Conservation (phyloP, 1,140 invertebrate species). For the Heliconius eleuchia region DNA sequence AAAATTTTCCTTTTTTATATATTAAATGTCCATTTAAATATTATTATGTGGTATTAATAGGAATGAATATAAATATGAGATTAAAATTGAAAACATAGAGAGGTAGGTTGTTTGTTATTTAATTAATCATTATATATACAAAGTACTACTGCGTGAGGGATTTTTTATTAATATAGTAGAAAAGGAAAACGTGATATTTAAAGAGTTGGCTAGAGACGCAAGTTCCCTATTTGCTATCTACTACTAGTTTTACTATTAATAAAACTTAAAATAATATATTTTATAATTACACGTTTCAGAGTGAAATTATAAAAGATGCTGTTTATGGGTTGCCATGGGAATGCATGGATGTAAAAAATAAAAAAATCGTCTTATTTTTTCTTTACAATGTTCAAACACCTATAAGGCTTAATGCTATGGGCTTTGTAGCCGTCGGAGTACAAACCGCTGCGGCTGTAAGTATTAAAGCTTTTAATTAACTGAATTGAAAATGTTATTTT, state of each 20-base stretch:
- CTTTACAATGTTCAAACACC: conserved; percentile 36
- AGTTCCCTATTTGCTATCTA: too few species aligned
- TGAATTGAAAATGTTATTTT: background rate
- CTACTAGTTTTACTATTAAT: too few species aligned
- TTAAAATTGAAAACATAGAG: too few species aligned
- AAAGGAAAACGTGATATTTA: too few species aligned
- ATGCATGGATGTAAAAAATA: conserved; percentile 36
- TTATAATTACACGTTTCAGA: conserved; percentile 11
- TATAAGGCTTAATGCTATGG: conserved; percentile 36
- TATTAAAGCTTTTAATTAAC: background rate
- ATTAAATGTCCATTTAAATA: too few species aligned
- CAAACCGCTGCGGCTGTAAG: conserved; percentile 41
- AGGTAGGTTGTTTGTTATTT: too few species aligned
- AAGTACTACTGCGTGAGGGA: too few species aligned
- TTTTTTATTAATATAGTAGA: too few species aligned
- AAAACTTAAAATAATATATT: background rate
- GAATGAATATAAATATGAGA: too few species aligned
- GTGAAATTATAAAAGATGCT: conserved; percentile 33
- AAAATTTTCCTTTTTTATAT: background rate
- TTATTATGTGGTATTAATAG: too few species aligned
- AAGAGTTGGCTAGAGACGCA: too few species aligned
- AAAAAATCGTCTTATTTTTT: conserved; percentile 38
- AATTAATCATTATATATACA: too few species aligned
- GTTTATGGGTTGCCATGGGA: conserved; percentile 45
- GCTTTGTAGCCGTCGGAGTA: conserved; percentile 28